These are phyloP conservation scores for Pachyuromys duprasi DNA, from an alignment of 2,797 vertebrate genomes.

Conservation along the genomic window DNA sequence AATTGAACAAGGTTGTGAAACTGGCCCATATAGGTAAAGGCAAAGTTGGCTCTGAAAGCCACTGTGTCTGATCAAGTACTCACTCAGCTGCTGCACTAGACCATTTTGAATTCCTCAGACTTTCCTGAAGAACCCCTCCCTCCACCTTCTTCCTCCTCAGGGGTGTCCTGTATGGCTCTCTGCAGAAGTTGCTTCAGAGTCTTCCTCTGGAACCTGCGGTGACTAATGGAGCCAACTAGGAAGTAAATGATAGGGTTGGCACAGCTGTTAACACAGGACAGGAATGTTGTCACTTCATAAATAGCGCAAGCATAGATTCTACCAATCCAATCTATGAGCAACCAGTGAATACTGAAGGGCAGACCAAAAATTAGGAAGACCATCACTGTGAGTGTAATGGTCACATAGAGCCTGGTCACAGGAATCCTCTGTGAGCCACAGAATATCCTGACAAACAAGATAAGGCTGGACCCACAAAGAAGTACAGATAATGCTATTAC, in stretches of 20 bases:
- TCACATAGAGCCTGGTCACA: background rate
- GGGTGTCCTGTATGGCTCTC: background rate
- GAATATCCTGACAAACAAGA: background rate
- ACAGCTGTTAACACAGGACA: background rate
- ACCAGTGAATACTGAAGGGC: no score
- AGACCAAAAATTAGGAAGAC: slow-evolving; percentile 64
- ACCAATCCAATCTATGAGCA: rapidly evolving
- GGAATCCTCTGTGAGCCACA: background rate
- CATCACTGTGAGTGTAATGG: background rate
- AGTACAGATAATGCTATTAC: background rate
- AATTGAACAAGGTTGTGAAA: background rate
- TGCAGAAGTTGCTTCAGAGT: background rate
- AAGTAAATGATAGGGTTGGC: slow-evolving; percentile 21
- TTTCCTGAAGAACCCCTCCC: background rate
- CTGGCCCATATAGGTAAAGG: no score
- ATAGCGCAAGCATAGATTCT: rapidly evolving
- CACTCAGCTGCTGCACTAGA: rapidly evolving
- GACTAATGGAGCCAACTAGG: background rate
- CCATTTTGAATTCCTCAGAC: background rate
- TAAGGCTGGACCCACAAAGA: background rate
- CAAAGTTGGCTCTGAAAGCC: background rate
- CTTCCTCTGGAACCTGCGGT: rapidly evolving
- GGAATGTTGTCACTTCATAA: rapidly evolving
- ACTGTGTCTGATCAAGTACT: background rate
- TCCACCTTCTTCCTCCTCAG: background rate